Conservation (phyloP, 2,113 vertebrate genomes). For the Phalacrocorax pelagicus region DNA sequence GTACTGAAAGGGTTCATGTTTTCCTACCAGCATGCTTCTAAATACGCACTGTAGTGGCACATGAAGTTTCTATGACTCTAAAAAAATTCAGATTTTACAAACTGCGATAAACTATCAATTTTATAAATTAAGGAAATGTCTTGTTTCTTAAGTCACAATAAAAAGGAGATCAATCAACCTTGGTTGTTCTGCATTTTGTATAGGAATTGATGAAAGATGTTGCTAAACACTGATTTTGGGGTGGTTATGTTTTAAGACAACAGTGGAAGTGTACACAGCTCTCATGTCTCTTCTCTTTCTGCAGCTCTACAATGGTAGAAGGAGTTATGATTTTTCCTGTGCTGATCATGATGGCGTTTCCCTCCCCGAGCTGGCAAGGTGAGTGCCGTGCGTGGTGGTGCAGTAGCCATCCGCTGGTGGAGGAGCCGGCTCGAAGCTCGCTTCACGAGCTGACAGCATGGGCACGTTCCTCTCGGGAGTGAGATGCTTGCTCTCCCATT, state of each 20-base stretch:
- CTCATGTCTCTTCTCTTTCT: not conserved
- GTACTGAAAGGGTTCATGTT: not conserved
- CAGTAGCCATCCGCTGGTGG: not conserved
- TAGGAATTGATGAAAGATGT: accelerated
- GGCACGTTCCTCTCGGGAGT: accelerated
- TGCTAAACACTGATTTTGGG: not conserved
- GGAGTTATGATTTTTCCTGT: slow-evolving; percentile 83
- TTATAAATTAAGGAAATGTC: not conserved
- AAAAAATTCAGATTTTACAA: not conserved
- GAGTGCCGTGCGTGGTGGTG: slow-evolving; percentile 27
- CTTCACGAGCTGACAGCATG: accelerated
- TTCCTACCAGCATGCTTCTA: accelerated
- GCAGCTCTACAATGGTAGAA: slow-evolving; percentile 80
- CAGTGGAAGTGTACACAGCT: not conserved
- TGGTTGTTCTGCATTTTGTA: not conserved
- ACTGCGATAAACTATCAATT: not conserved
- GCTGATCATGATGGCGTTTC: slow-evolving; percentile 78
- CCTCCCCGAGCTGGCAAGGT: slow-evolving; percentile 85
- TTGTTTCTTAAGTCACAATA: too few species aligned
- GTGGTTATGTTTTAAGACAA: accelerated
- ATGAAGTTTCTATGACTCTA: not conserved
- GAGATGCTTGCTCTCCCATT: not conserved
- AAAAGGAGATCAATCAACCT: accelerated
- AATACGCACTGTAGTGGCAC: accelerated
- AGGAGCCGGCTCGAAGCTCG: accelerated